These are phyloP conservation scores for Ptilodon capucinus DNA, from an alignment of 2,888 invertebrate genomes.

Conservation along the genomic window DNA sequence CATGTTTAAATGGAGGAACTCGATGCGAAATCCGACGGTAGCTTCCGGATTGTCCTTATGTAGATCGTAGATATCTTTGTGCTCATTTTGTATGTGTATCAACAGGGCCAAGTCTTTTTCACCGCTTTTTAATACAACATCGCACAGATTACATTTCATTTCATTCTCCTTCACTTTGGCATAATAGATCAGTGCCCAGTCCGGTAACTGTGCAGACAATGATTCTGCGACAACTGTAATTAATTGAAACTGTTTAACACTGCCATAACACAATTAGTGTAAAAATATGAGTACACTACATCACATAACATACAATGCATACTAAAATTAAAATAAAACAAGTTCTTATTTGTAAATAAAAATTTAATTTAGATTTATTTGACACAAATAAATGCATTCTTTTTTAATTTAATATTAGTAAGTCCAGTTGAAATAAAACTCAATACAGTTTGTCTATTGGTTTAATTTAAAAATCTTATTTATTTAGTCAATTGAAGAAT, in stretches of 20 bases:
- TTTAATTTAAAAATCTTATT: too few species aligned
- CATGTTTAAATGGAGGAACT: slow-evolving; percentile 64
- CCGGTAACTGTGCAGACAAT: slow-evolving; percentile 43
- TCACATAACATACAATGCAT: too few species aligned
- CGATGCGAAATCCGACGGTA: slow-evolving; percentile 67
- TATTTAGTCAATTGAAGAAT: too few species aligned
- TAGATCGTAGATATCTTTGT: slow-evolving; percentile 63
- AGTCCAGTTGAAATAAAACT: too few species aligned
- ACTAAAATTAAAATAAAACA: not conserved
- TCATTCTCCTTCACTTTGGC: slow-evolving; percentile 36
- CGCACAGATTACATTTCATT: slow-evolving; percentile 66
- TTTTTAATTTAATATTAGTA: too few species aligned
- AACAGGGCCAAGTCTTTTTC: slow-evolving; percentile 50
- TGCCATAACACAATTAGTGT: too few species aligned
- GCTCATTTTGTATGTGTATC: slow-evolving; percentile 52
- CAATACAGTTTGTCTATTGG: too few species aligned
- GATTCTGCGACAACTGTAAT: not conserved
- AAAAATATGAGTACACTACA: too few species aligned
- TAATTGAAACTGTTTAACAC: not conserved
- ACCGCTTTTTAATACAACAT: slow-evolving; percentile 38
- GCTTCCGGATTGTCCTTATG: slow-evolving; percentile 67
- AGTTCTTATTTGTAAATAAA: not conserved
- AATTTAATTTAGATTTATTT: too few species aligned
- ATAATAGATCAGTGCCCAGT: slow-evolving; percentile 69
- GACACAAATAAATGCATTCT: too few species aligned